phyloP scores from a whole-genome alignment of 2,113 vertebrate species.

The Pteropus alecto region DNA sequence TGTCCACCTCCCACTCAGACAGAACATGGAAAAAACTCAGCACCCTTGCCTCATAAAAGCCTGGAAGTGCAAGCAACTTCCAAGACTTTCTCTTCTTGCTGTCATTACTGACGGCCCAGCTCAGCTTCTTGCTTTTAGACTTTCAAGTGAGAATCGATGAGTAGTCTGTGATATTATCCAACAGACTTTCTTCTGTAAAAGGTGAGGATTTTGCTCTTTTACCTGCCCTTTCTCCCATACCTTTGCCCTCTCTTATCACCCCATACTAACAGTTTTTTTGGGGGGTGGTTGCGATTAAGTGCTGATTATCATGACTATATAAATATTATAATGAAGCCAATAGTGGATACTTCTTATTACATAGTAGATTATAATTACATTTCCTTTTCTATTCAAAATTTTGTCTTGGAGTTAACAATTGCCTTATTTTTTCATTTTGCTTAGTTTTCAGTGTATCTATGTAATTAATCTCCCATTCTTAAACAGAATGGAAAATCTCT shows the following conservation, averaged over 20 bases:
- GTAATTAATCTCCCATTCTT: background rate
- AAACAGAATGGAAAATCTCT: background rate
- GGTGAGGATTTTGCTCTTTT: background rate
- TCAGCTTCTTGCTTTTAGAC: background rate
- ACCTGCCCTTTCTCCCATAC: background rate
- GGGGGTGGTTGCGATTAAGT: background rate
- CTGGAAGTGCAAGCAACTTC: background rate
- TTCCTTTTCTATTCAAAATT: background rate
- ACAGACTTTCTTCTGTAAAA: background rate
- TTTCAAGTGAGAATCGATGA: background rate
- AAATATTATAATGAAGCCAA: background rate
- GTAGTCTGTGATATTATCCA: background rate
- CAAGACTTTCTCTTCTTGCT: background rate
- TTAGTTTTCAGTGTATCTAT: background rate
- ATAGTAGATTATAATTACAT: background rate
- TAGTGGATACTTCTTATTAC: background rate
- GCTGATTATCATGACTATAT: background rate
- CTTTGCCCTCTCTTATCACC: background rate
- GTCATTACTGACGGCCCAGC: background rate
- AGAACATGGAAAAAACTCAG: background rate
- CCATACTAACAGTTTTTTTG: background rate
- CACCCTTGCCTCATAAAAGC: background rate
- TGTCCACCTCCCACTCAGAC: background rate
- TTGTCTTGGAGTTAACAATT: background rate
- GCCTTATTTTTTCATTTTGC: background rate